These are phyloP conservation scores for Myathropa florea DNA, from an alignment of 2,888 invertebrate genomes.

Conservation along the genomic window DNA sequence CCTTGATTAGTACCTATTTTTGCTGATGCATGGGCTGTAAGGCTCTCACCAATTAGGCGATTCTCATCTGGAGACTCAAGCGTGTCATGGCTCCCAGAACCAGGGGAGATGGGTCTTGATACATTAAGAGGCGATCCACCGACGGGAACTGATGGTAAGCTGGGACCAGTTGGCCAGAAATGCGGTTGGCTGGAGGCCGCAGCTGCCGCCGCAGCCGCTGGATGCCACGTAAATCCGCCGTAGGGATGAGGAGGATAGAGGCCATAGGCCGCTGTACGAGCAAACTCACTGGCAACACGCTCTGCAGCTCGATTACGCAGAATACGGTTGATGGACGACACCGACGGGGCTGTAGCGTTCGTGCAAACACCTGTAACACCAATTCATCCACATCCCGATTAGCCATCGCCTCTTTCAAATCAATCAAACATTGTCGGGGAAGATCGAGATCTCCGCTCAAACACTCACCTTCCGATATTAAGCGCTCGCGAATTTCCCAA, in stretches of 20 bases:
- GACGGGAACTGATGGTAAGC: constrained; percentile 82
- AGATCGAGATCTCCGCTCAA: constrained; percentile 19
- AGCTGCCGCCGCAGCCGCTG: constrained; percentile 80
- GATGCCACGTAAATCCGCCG: constrained; percentile 83
- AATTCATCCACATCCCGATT: constrained; percentile 57
- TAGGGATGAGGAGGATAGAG: constrained; percentile 89
- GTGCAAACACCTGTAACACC: constrained; percentile 92
- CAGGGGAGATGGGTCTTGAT: constrained; percentile 80
- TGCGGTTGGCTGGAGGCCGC: constrained; percentile 79
- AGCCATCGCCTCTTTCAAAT: constrained; percentile 13
- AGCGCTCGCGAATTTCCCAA: constrained; percentile 98
- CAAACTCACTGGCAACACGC: constrained; percentile 96
- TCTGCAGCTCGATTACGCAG: constrained; percentile 97
- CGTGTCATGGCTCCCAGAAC: constrained; percentile 81
- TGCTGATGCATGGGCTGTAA: neutral
- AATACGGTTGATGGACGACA: constrained; percentile 98
- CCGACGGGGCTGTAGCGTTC: constrained; percentile 96
- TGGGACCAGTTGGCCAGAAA: constrained; percentile 83
- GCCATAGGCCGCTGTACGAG: constrained; percentile 94
- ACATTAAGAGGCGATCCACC: constrained; percentile 81
- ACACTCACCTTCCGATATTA: constrained; percentile 95
- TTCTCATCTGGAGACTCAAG: constrained; percentile 80
- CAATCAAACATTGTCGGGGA: constrained; percentile 60
- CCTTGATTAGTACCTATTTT: constrained; percentile 75
- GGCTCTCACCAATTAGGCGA: constrained; percentile 75